Evolutionary conservation across 1,140 invertebrate species (phyloP).

Genomic region (Pogonus chalceus): DNA sequence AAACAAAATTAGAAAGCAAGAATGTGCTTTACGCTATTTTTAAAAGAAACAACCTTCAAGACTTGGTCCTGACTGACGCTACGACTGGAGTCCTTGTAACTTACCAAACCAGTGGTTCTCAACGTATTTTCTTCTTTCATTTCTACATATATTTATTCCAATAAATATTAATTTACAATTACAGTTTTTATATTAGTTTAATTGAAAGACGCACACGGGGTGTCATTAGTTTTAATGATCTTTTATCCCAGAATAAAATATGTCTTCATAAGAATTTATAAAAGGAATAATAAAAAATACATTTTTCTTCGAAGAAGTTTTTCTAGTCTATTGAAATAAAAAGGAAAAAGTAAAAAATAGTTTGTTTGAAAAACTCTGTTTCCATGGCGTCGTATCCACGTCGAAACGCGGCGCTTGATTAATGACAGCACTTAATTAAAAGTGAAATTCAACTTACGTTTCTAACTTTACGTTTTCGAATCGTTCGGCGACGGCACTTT

Average conservation of each 20-base stretch:
- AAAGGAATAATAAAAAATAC: neutral
- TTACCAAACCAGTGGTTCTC: neutral
- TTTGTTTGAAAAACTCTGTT: neutral
- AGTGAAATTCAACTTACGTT: neutral
- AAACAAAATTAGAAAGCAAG: neutral
- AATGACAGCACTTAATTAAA: conserved; percentile 4
- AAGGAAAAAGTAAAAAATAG: too few species aligned
- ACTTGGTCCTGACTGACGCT: neutral
- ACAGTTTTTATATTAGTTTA: neutral
- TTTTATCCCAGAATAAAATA: neutral
- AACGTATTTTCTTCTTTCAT: neutral
- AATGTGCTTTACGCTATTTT: neutral
- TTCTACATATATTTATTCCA: neutral
- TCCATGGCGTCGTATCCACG: neutral
- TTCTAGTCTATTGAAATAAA: neutral
- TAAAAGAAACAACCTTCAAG: neutral
- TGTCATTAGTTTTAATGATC: neutral
- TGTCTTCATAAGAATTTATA: neutral
- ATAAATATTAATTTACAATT: neutral
- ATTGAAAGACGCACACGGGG: too few species aligned
- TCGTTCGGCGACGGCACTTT: too few species aligned
- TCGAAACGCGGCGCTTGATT: neutral
- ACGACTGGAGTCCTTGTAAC: neutral
- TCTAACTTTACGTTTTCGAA: too few species aligned
- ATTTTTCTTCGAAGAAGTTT: neutral